Conservation (phyloP, 2,797 vertebrate genomes). For the Propithecus perrieri region DNA sequence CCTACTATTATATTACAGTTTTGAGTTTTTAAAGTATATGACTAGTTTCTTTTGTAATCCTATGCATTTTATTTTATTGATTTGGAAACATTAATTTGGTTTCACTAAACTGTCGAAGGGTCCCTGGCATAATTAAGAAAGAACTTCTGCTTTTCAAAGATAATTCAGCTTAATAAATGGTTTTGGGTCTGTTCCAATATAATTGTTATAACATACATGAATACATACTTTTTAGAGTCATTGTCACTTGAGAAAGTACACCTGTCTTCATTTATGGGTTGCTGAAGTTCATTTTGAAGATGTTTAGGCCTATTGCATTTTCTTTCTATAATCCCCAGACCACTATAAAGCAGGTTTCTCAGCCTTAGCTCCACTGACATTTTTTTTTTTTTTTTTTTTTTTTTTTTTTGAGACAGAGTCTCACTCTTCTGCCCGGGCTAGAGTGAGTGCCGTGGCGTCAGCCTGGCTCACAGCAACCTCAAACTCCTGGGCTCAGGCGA, state of each 20-base stretch:
- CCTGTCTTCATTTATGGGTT: background rate
- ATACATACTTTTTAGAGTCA: background rate
- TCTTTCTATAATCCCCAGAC: background rate
- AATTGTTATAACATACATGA: background rate
- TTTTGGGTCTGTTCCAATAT: background rate
- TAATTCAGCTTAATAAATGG: background rate
- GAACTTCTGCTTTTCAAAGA: constrained; percentile 1
- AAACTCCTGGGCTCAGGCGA: too few species aligned
- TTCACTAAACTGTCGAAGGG: background rate
- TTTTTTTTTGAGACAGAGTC: too few species aligned
- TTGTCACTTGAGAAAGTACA: background rate
- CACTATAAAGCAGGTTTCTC: background rate
- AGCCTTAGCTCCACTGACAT: background rate
- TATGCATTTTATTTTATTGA: background rate
- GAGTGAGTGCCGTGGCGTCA: too few species aligned
- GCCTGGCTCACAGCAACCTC: too few species aligned
- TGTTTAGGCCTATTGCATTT: background rate
- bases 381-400: too few species aligned
- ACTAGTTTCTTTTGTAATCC: background rate
- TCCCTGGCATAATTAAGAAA: constrained; percentile 1
- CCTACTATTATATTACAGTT: background rate
- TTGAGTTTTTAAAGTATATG: background rate
- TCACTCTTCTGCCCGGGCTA: too few species aligned
- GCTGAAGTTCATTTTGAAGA: background rate
- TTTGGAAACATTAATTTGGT: background rate